Conservation (phyloP, 2,888 invertebrate genomes). For the Patella ulyssiponensis region DNA sequence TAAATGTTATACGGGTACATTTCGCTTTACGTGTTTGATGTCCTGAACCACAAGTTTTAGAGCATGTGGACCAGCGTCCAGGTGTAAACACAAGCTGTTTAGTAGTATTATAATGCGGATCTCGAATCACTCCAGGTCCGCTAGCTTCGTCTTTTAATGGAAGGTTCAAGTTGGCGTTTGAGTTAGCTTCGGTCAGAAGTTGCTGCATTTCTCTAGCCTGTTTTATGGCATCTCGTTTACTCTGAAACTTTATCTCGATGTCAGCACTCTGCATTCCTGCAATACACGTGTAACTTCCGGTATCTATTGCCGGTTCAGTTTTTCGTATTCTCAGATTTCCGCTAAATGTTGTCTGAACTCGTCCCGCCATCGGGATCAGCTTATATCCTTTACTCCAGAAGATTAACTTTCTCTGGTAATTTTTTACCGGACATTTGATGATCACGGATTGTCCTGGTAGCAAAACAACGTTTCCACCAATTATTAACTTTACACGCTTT, state of each 20-base stretch:
- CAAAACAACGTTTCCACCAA: constrained; percentile 52
- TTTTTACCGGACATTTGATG: constrained; percentile 61
- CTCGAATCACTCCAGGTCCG: constrained; percentile 14
- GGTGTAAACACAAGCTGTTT: constrained; percentile 43
- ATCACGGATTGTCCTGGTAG: constrained; percentile 60
- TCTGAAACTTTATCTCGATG: constrained; percentile 53
- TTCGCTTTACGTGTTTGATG: constrained; percentile 82
- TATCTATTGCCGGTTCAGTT: constrained; percentile 52
- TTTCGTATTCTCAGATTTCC: constrained; percentile 55
- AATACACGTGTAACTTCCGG: constrained; percentile 57
- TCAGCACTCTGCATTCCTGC: constrained; percentile 52
- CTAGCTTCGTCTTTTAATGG: constrained; percentile 47
- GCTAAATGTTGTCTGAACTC: constrained; percentile 51
- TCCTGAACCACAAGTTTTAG: constrained; percentile 85
- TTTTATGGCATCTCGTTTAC: constrained; percentile 47
- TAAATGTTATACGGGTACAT: constrained; percentile 76
- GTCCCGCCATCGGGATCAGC: constrained; percentile 53
- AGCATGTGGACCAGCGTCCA: constrained; percentile 88
- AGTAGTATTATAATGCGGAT: constrained; percentile 22
- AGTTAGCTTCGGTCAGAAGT: constrained; percentile 36
- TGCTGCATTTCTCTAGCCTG: constrained; percentile 46
- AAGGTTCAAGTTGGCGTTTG: constrained; percentile 38
- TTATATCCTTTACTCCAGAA: constrained; percentile 61
- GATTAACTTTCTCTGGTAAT: constrained; percentile 56
- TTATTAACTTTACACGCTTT: constrained; percentile 48